Base-by-base conservation (phyloP, 2,113 vertebrate genomes). In the Melanerpes aurifrons region DNA sequence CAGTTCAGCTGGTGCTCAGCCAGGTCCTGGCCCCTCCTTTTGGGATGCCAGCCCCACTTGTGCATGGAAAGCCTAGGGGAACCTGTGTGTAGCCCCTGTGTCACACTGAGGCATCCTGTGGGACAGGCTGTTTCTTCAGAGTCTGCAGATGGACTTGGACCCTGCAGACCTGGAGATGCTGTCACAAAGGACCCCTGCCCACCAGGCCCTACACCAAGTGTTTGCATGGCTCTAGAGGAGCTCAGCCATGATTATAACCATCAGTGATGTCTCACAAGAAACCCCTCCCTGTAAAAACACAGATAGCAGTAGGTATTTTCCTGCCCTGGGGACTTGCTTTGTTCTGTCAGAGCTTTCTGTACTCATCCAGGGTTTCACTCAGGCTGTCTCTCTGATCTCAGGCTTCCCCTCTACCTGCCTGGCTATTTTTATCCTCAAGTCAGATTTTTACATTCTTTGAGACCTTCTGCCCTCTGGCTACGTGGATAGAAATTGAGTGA, bases 1-100 rank as follows among this genome's bases (percentile, higher is more conserved):
- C 0, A 1, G 29, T n/a, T 59, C 3, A 5, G 56, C 25, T 69
- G 67, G 22, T 59, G 29, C 53, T 83, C 58, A 80, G 63, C 32
- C 32, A 54, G 13, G 70, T 73, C 61, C 68, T 13, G 3, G n/a
- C 6, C 28, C 25, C 57, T 70, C 37, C 2, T 2, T 62, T 81
- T 10, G 20, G 40, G 43, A 35, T 59, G 61, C 18, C 73, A 75
- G 32, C 25, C n/a, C 57, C 0, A 0, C 6, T 5, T 5, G 5
- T 28, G 11, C 50, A 48, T 0, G 0, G 28, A 54, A 17, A 76
- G 47, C 28, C 61, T 1, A 5, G 35, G 67, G 24, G 43, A 17
- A 64, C n/a, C 0, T 0, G 7, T 12, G 5, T 9, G 4, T 22
- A 57, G 59, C 45, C 58, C 68, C 32, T 16, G 5, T 58, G 5